These are phyloP conservation scores for Acropora yongei DNA, from an alignment of 64 coral and sea anemone genomes.

Conservation along the genomic window DNA sequence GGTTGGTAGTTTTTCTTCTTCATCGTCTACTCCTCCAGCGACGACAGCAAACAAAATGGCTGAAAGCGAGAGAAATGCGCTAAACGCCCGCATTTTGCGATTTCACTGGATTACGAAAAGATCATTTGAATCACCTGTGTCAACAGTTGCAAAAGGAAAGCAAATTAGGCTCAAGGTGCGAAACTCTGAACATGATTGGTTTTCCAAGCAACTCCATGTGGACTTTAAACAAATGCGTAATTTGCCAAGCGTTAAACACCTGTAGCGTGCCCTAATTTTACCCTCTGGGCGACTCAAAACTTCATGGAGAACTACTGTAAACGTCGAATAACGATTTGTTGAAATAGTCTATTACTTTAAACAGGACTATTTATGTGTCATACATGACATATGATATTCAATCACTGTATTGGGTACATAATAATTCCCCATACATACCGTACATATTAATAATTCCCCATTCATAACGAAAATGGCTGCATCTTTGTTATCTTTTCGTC, in stretches of 20 bases:
- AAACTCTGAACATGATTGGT: conserved; percentile 22
- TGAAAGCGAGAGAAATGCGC: conserved; percentile 20
- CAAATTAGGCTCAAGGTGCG: background rate
- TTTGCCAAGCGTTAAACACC: background rate
- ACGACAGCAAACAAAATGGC: background rate
- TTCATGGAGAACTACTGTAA: background rate
- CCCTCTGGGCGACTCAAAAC: background rate
- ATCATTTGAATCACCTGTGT: background rate
- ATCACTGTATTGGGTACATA: too few relatives aligned
- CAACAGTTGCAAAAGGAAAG: conserved; percentile 19
- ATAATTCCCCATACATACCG: too few relatives aligned
- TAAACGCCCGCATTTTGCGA: background rate
- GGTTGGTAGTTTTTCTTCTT: conserved; percentile 66
- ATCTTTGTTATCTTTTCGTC: background rate
- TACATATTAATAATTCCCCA: too few relatives aligned
- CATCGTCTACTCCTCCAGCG: conserved; percentile 29
- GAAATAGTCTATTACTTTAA: background rate
- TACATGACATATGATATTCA: background rate
- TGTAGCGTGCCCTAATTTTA: background rate
- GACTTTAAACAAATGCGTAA: background rate
- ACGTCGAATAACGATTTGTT: background rate
- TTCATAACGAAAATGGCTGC: conserved; percentile 10
- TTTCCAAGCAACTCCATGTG: background rate
- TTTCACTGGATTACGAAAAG: background rate
- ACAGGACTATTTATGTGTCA: background rate